These are phyloP conservation scores for Leucoma salicis DNA, from an alignment of 2,888 invertebrate genomes.

Conservation along the genomic window DNA sequence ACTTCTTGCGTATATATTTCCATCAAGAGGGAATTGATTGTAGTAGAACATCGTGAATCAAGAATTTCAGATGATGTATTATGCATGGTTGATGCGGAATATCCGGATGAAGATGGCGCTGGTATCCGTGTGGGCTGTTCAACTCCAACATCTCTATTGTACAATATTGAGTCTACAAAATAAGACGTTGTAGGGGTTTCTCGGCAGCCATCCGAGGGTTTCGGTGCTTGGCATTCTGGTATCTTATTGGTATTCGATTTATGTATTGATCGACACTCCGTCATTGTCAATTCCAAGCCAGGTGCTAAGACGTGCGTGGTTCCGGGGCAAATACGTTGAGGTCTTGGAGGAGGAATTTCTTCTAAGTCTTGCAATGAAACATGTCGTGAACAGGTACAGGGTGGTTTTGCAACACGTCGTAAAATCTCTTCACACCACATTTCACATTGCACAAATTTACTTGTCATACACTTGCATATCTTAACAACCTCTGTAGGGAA, in stretches of 20 bases:
- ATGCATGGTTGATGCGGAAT: background rate
- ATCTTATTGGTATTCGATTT: background rate
- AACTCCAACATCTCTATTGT: constrained; percentile 12
- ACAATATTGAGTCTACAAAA: constrained; percentile 42
- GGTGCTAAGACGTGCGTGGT: constrained; percentile 39
- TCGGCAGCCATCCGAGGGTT: constrained; percentile 40
- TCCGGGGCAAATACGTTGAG: constrained; percentile 33
- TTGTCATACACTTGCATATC: constrained; percentile 73
- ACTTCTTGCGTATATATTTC: constrained; percentile 17
- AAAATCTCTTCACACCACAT: constrained; percentile 70
- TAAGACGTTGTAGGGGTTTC: constrained; percentile 42
- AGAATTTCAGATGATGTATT: background rate
- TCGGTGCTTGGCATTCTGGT: constrained; percentile 38
- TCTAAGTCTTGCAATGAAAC: constrained; percentile 48
- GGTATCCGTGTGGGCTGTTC: constrained; percentile 6
- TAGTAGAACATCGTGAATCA: constrained; percentile 2
- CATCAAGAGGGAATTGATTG: constrained; percentile 8
- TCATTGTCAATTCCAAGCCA: constrained; percentile 50
- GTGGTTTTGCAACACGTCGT: constrained; percentile 56
- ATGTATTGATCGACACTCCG: constrained; percentile 43
- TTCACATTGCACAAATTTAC: constrained; percentile 70
- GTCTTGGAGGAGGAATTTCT: constrained; percentile 43
- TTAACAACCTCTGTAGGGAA: constrained; percentile 49
- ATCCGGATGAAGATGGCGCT: background rate
- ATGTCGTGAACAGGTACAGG: constrained; percentile 63